Evolutionary conservation across 92 coral and sea anemone genomes (phyloP), one percentile per base, ranked within the genome.

Genomic region (Palythoa caribaeorum): DNA sequence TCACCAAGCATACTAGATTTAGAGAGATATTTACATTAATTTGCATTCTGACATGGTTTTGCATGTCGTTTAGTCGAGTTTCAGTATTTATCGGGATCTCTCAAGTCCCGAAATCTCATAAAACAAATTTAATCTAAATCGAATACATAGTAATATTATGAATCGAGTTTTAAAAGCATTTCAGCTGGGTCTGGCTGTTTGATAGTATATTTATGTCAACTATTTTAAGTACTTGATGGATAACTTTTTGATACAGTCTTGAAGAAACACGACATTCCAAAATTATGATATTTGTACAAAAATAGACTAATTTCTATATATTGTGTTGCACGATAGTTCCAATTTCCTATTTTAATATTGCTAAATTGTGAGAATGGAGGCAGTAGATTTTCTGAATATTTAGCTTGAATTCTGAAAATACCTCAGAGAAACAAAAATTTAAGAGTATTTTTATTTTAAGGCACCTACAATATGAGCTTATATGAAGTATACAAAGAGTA

Each of bases 241-340:
- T 92, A 93, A 91, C 94, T 88, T 92, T 93, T 93, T 91, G 92
- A 95, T 94, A 95, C 96, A 91, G 84, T 92, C 93, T 94, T 93
- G 91, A 90, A 91, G 88, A 92, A 93, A 95, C 87, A 88, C 98
- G 93, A 95, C 92, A 89, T 90, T 90, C 94, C 88, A 91, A 92
- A 90, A 83, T 94, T 97, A 95, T 93, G 94, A 95, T 94, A 97
- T 97, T 97, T 97, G 99, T 97, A 97, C 96, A 91, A 80, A 44
- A 95, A 94, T 95, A 97, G 98, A 90, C 92, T 95, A 95, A 95
- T 95, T 94, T 94, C 96, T 91, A 95, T 94, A 91, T 88, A 91
- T 95, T 93, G 90, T 92, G 98, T 95, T 95, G 98, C 98, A 95
- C 98, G 87, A 94, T 92, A 94, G 95, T 91, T 93, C 72, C 92